phyloP scores from a whole-genome alignment of 35 echinoderm and acorn worm species.

The Chiridota heheva region DNA sequence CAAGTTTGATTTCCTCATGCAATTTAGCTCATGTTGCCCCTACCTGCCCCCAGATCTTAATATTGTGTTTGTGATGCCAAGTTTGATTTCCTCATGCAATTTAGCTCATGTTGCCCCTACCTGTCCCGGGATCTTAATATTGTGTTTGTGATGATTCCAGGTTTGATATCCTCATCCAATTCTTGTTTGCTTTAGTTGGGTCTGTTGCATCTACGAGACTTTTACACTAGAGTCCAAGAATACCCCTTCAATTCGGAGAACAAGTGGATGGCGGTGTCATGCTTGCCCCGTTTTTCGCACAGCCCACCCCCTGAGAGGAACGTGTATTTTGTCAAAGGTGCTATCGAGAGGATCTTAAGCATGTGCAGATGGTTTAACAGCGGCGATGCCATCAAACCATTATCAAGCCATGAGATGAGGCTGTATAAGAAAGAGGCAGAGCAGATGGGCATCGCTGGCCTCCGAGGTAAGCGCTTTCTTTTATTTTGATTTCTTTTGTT shows the following conservation, averaged over 20 bases:
- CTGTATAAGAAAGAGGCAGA: slow-evolving; percentile 47
- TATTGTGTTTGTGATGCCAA: too few relatives aligned
- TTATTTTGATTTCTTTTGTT: not conserved
- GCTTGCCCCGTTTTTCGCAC: slow-evolving; percentile 5
- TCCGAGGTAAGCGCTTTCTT: slow-evolving; percentile 71
- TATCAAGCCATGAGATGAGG: slow-evolving; percentile 45
- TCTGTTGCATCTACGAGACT: slow-evolving; percentile 60
- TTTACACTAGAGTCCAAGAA: slow-evolving; percentile 62
- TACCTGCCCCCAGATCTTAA: too few relatives aligned
- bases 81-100: too few relatives aligned
- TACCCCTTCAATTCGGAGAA: slow-evolving; percentile 82
- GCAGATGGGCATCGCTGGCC: slow-evolving; percentile 60
- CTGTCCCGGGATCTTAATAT: too few relatives aligned
- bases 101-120: too few relatives aligned
- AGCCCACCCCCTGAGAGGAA: slow-evolving; percentile 32
- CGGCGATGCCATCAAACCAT: slow-evolving; percentile 33
- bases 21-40: too few relatives aligned
- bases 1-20: too few relatives aligned
- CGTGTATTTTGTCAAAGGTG: slow-evolving; percentile 79
- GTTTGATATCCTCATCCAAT: too few relatives aligned
- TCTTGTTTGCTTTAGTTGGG: slow-evolving; percentile 75
- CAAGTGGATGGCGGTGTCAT: slow-evolving; percentile 85
- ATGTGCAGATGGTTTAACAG: slow-evolving; percentile 69
- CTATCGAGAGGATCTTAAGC: slow-evolving; percentile 68
- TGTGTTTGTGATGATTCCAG: too few relatives aligned